Conservation (phyloP, 2,113 vertebrate genomes). For the Pan paniscus region DNA sequence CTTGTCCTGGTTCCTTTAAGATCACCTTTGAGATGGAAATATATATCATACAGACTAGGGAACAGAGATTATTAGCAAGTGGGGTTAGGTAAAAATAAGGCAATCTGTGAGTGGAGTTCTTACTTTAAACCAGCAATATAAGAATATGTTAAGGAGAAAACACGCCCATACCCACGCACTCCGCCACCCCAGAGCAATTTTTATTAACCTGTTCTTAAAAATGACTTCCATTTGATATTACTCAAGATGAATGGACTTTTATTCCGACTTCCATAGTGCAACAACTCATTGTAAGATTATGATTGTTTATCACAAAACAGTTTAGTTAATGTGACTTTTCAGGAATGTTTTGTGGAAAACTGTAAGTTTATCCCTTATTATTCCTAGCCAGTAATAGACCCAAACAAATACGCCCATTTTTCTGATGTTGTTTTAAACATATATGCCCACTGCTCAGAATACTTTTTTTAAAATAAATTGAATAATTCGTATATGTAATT, state of each 20-base stretch:
- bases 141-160: neutral
- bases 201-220: neutral
- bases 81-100: neutral
- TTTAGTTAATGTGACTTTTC: neutral
- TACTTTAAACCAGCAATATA: accelerated
- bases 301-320: neutral
- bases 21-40: neutral
- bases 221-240: neutral
- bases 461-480: neutral
- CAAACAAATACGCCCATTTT: neutral
- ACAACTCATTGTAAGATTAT: neutral
- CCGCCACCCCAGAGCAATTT: neutral
- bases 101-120: neutral
- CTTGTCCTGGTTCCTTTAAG: neutral
- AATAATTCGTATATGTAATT: neutral
- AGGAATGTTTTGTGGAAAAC: neutral
- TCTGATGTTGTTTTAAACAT: neutral
- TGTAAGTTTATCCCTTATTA: neutral
- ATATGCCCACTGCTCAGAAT: neutral
- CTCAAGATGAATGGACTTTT: neutral
- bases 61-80: neutral
- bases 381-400: neutral
- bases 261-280: neutral
- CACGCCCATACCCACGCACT: neutral
- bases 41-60: neutral